These are phyloP conservation scores for Pammene fasciana DNA, from an alignment of 2,888 invertebrate genomes.

Conservation along the genomic window DNA sequence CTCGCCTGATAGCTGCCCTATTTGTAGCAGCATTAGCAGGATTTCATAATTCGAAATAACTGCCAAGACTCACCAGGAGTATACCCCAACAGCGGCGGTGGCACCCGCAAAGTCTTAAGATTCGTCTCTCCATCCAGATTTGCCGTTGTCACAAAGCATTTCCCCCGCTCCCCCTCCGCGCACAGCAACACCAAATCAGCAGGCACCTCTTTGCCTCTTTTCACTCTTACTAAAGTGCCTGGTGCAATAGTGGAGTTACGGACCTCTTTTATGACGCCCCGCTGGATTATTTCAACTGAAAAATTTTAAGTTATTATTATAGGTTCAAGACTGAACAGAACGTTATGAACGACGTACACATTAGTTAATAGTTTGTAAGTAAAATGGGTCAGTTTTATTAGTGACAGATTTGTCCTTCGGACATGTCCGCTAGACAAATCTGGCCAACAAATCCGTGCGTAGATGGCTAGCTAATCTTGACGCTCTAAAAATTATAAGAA, in stretches of 20 bases:
- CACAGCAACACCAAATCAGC: constrained; percentile 91
- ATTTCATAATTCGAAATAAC: too few species aligned
- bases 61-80: constrained; percentile 63
- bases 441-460: too few species aligned
- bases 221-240: constrained; percentile 89
- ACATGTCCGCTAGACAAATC: too few species aligned
- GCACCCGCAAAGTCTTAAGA: constrained; percentile 85
- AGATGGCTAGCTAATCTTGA: too few species aligned
- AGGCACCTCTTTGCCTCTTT: constrained; percentile 89
- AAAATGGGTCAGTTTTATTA: too few species aligned
- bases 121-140: constrained; percentile 94
- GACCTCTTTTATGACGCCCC: constrained; percentile 82
- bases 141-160: constrained; percentile 92
- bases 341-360: too few species aligned
- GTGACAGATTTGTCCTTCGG: too few species aligned
- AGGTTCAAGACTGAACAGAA: too few species aligned
- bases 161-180: constrained; percentile 86
- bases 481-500: neutral
- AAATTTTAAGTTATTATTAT: neutral
- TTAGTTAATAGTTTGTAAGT: too few species aligned
- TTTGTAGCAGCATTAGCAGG: neutral
- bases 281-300: constrained; percentile 83
- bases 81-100: constrained; percentile 69
- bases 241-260: constrained; percentile 85
- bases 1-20: too few species aligned